Evolutionary conservation across 1,140 invertebrate genomes (phyloP).

Genomic region (Diachasma alloeum): DNA sequence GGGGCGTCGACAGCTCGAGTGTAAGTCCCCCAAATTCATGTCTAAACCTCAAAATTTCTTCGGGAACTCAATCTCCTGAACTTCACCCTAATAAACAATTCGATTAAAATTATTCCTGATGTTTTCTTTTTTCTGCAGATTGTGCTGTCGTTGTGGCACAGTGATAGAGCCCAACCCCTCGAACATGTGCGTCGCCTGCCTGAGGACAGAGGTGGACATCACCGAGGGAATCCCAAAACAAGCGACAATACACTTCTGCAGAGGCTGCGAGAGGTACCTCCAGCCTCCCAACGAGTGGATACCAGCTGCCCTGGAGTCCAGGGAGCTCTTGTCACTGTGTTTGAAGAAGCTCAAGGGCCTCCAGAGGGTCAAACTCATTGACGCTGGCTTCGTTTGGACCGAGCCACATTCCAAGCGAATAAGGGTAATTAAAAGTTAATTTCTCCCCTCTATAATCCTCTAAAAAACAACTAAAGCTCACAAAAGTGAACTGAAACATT

Average conservation of each 20-base stretch:
- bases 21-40: neutral
- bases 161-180: constrained; percentile 92
- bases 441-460: neutral
- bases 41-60: neutral
- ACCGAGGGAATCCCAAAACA: constrained; percentile 97
- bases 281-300: constrained; percentile 95
- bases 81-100: neutral
- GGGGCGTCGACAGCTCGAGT: neutral
- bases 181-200: constrained; percentile 96
- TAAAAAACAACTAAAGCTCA: too few species aligned
- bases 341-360: constrained; percentile 94
- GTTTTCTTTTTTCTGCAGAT: neutral
- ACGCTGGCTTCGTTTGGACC: constrained; percentile 98
- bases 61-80: neutral
- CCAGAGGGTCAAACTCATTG: constrained; percentile 88
- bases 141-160: constrained; percentile 84
- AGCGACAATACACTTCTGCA: constrained; percentile 87
- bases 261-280: constrained; percentile 92
- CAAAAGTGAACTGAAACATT: too few species aligned
- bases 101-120: neutral
- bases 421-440: too few species aligned
- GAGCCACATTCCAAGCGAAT: constrained; percentile 98
- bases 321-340: constrained; percentile 91
- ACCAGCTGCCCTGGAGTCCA: constrained; percentile 87
- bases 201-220: constrained; percentile 91